These are phyloP conservation scores for Pteronura brasiliensis DNA, from an alignment of 2,113 vertebrate genomes.

Conservation along the genomic window DNA sequence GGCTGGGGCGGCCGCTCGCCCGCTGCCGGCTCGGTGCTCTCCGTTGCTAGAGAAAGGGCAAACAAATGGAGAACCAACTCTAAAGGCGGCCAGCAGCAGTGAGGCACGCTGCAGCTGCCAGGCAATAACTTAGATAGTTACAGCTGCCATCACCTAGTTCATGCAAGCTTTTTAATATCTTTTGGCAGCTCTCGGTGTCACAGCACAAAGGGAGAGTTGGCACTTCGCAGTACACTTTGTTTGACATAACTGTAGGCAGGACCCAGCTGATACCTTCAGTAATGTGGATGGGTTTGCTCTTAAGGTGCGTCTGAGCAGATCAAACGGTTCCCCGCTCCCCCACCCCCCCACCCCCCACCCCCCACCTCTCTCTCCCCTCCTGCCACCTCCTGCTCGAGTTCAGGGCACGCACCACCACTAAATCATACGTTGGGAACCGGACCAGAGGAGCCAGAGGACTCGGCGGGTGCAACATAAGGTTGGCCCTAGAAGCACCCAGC, in stretches of 20 bases:
- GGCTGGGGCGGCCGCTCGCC: slow-evolving; percentile 77
- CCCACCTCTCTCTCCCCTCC: not conserved
- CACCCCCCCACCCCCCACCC: not conserved
- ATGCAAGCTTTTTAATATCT: slow-evolving; percentile 90
- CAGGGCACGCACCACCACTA: slow-evolving; percentile 66
- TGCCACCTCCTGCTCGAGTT: not conserved
- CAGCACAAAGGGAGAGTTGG: slow-evolving; percentile 90
- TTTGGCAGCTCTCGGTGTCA: slow-evolving; percentile 87
- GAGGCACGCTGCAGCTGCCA: slow-evolving; percentile 88
- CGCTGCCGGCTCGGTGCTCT: slow-evolving; percentile 81
- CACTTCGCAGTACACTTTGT: slow-evolving; percentile 87
- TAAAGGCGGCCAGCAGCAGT: slow-evolving; percentile 85
- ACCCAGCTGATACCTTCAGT: slow-evolving; percentile 89
- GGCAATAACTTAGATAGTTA: slow-evolving; percentile 90
- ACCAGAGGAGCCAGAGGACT: slow-evolving; percentile 73
- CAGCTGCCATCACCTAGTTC: slow-evolving; percentile 91
- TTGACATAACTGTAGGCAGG: slow-evolving; percentile 90
- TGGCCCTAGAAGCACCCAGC: slow-evolving; percentile 76
- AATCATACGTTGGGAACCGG: slow-evolving; percentile 77
- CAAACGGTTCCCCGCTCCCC: slow-evolving; percentile 46
- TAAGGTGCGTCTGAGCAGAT: slow-evolving; percentile 83
- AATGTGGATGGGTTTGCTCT: slow-evolving; percentile 81
- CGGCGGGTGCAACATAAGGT: slow-evolving; percentile 56
- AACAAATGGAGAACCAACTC: slow-evolving; percentile 82
- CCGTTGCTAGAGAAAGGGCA: slow-evolving; percentile 86